phyloP scores from a whole-genome alignment of 1,140 invertebrate genomes.

The Plodia interpunctella region DNA sequence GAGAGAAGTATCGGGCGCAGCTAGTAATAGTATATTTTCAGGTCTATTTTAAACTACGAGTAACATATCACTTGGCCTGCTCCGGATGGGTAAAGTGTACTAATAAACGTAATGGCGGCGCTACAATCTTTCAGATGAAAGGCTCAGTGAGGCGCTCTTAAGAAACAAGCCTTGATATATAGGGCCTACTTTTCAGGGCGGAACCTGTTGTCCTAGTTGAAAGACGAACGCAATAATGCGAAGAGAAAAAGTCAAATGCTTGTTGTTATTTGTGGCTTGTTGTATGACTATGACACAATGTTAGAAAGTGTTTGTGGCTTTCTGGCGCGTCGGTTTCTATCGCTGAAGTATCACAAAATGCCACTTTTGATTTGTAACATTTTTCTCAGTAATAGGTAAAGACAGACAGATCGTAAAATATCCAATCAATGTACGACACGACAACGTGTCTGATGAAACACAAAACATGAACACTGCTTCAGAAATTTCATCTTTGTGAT shows the following conservation, averaged over 20 bases:
- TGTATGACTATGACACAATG: too few species aligned
- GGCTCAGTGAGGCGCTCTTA: not conserved
- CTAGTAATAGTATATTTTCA: too few species aligned
- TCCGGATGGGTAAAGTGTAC: not conserved
- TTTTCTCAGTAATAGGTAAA: conserved; percentile 2
- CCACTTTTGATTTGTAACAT: not conserved
- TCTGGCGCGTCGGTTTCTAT: too few species aligned
- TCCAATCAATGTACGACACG: conserved; percentile 25
- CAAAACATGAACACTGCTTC: not conserved
- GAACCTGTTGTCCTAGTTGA: not conserved
- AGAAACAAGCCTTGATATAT: not conserved
- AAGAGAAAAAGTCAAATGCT: too few species aligned
- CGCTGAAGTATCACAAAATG: too few species aligned
- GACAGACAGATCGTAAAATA: conserved; percentile 26
- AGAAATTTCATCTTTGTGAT: not conserved
- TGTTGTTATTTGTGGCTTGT: too few species aligned
- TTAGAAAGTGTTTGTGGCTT: too few species aligned
- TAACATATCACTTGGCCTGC: too few species aligned
- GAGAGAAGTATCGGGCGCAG: too few species aligned
- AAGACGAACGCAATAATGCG: too few species aligned
- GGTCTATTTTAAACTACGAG: too few species aligned
- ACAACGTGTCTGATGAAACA: conserved; percentile 15
- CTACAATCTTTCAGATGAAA: conserved; percentile 6
- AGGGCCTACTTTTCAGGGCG: conserved; percentile 8
- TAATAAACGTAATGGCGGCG: not conserved